Conservation (phyloP, 2,113 vertebrate genomes). For the Cinclus mexicanus region DNA sequence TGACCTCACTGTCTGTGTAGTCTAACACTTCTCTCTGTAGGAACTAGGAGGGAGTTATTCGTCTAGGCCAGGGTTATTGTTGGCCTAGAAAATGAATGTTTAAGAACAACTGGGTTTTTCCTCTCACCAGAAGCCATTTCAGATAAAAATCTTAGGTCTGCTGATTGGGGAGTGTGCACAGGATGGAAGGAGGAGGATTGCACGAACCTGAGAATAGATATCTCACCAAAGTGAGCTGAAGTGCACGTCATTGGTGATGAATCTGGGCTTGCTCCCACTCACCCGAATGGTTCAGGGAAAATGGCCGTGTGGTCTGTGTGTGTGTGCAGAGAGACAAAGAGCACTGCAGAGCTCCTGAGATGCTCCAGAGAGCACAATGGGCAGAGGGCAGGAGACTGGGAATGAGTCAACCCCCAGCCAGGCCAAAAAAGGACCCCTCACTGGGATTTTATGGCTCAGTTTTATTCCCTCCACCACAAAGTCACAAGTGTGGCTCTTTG, state of each 20-base stretch:
- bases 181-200: neutral
- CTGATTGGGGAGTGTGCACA: neutral
- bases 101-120: conserved; percentile 1
- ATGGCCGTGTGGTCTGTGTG: neutral
- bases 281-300: fast-evolving
- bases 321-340: neutral
- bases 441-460: neutral
- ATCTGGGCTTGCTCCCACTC: neutral
- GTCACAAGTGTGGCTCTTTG: fast-evolving
- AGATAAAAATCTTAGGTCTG: conserved; percentile 65
- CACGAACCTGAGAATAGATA: neutral
- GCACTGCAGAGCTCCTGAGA: neutral
- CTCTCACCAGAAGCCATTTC: conserved; percentile 53
- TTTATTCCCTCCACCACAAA: neutral
- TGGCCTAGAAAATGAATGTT: conserved; percentile 62
- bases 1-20: conserved; percentile 75
- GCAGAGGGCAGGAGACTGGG: neutral
- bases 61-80: conserved; percentile 64
- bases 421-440: neutral
- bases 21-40: conserved; percentile 46
- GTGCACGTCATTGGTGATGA: neutral
- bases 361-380: neutral
- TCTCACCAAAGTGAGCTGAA: neutral
- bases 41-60: conserved; percentile 53
- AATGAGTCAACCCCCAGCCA: neutral